Conservation (phyloP, 1,140 invertebrate genomes). For the Drosophila paulistorum region DNA sequence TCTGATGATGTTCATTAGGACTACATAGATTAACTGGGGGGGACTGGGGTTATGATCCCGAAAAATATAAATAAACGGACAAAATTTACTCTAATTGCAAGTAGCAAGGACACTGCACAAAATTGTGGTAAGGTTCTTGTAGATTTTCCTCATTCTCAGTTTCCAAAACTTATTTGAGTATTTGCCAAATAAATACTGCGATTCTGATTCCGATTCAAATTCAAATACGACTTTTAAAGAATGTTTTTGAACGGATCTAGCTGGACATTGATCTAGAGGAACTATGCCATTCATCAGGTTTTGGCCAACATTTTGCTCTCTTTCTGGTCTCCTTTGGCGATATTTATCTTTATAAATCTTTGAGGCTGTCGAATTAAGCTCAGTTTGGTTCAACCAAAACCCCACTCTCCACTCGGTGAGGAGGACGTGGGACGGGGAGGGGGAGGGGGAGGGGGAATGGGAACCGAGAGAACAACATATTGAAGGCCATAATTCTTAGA, state of each 20-base stretch:
- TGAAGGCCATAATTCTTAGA: slow-evolving; percentile 66
- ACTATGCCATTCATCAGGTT: slow-evolving; percentile 28
- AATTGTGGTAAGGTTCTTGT: too few species aligned
- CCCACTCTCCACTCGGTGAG: too few species aligned
- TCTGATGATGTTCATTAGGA: slow-evolving; percentile 38
- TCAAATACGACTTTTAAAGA: too few species aligned
- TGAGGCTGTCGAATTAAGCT: slow-evolving; percentile 65
- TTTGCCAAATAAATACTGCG: too few species aligned
- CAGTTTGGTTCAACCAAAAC: background rate
- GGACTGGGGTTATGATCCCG: slow-evolving; percentile 26
- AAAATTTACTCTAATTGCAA: background rate
- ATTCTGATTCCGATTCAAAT: too few species aligned
- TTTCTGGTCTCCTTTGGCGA: slow-evolving; percentile 2
- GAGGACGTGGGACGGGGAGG: too few species aligned
- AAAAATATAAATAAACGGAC: background rate
- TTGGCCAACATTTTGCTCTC: slow-evolving; percentile 13
- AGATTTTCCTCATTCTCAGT: too few species aligned
- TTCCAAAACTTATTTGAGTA: too few species aligned
- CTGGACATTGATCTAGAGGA: background rate
- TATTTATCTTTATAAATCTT: slow-evolving; percentile 59
- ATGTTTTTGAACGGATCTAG: too few species aligned
- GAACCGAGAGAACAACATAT: slow-evolving; percentile 34
- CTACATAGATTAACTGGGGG: slow-evolving; percentile 26
- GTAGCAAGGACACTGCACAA: too few species aligned
- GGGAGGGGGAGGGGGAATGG: too few species aligned